Conservation (phyloP, 2,113 vertebrate genomes). For the Hucho hucho region DNA sequence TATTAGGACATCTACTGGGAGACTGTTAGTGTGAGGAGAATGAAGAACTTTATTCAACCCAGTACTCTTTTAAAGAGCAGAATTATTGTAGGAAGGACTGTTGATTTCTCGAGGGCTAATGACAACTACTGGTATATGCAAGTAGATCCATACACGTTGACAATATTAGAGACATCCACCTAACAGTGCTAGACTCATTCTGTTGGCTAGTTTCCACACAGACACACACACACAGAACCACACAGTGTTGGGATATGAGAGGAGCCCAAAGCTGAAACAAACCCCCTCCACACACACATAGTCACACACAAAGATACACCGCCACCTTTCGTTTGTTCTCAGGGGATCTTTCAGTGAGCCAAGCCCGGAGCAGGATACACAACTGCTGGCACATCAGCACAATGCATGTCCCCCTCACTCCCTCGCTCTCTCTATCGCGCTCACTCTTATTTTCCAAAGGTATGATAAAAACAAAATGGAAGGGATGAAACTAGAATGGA, state of each 20-base stretch:
- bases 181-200: neutral
- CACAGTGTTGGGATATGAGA: neutral
- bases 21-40: neutral
- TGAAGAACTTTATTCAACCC: constrained; percentile 4
- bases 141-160: constrained; percentile 22
- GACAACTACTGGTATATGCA: constrained; percentile 49
- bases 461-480: constrained; percentile 44
- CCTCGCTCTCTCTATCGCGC: constrained; percentile 12
- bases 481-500: constrained; percentile 21
- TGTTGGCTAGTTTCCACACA: too few relatives aligned
- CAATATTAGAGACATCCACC: neutral
- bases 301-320: constrained; percentile 31
- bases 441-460: constrained; percentile 57
- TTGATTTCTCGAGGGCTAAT: constrained; percentile 27
- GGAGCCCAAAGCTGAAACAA: constrained; percentile 47
- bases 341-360: constrained; percentile 71
- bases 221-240: neutral
- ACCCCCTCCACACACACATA: constrained; percentile 18
- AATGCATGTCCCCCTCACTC: constrained; percentile 51
- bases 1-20: neutral
- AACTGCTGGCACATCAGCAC: constrained; percentile 69
- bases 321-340: constrained; percentile 68
- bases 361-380: constrained; percentile 59
- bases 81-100: neutral
- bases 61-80: neutral